phyloP scores from a whole-genome alignment of 2,888 invertebrate species.

The Mesorhabditis spiculigera region DNA sequence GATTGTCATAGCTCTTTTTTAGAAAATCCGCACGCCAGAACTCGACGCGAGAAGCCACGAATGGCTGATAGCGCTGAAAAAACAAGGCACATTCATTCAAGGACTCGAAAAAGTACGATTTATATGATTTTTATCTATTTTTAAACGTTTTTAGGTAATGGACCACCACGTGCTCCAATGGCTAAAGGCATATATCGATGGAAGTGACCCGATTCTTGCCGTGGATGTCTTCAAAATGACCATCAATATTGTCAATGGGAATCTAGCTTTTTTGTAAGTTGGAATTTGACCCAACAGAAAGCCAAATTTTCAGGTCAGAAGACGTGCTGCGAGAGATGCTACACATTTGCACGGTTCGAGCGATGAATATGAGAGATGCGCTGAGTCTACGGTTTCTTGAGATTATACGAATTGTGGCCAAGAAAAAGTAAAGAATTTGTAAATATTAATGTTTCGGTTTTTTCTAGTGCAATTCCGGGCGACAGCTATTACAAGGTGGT shows the following conservation, averaged over 20 bases:
- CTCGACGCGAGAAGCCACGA: not conserved
- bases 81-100: not conserved
- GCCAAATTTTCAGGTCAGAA: not conserved
- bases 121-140: too few relatives aligned
- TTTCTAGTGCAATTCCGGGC: not conserved
- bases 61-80: not conserved
- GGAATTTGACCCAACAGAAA: fast-evolving
- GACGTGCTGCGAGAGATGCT: not conserved
- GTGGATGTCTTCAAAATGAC: not conserved
- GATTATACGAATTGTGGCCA: not conserved
- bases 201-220: not conserved
- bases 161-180: slow-evolving; percentile 3
- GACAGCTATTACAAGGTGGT: not conserved
- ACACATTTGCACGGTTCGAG: not conserved
- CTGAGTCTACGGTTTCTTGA: not conserved
- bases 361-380: not conserved
- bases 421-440: too few relatives aligned
- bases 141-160: too few relatives aligned
- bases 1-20: not conserved
- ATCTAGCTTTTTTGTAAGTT: not conserved
- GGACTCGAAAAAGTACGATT: not conserved
- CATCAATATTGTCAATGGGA: not conserved
- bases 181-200: not conserved
- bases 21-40: not conserved
- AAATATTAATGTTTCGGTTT: too few relatives aligned